Conservation (phyloP, 2,797 vertebrate genomes). For the Premnoplex brunnescens region DNA sequence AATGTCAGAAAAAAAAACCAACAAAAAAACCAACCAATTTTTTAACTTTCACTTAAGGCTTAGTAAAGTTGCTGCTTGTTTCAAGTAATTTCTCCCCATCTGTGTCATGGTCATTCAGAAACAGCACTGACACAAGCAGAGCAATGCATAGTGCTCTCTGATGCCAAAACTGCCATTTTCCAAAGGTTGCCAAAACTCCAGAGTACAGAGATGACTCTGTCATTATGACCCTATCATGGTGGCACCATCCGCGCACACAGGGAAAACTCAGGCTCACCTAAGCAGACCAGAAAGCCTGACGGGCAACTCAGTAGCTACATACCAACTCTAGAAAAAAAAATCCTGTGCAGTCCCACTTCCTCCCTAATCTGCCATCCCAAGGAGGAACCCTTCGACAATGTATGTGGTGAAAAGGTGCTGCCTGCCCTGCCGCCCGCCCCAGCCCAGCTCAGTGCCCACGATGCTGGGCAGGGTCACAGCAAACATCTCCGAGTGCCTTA, state of each 20-base stretch:
- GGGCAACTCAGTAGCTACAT: not conserved
- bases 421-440: not conserved
- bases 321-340: not conserved
- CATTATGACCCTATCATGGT: not conserved
- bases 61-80: constrained; percentile 44
- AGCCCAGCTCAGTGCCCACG: not conserved
- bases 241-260: not conserved
- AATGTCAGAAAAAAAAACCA: constrained; percentile 8
- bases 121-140: not conserved
- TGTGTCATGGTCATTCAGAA: not conserved
- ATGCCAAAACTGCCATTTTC: not conserved
- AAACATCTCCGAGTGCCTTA: rapidly evolving
- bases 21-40: rapidly evolving
- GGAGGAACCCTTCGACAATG: not conserved
- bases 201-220: not conserved
- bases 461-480: rapidly evolving
- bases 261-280: not conserved
- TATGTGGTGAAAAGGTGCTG: rapidly evolving
- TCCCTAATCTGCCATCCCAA: rapidly evolving
- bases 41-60: constrained; percentile 67
- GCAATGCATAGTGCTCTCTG: rapidly evolving
- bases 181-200: not conserved
- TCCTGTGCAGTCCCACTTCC: not conserved
- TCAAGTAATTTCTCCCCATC: constrained; percentile 41
- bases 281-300: not conserved